These are phyloP conservation scores for Bubalus kerabau DNA, from an alignment of 2,113 vertebrate genomes.

Conservation along the genomic window DNA sequence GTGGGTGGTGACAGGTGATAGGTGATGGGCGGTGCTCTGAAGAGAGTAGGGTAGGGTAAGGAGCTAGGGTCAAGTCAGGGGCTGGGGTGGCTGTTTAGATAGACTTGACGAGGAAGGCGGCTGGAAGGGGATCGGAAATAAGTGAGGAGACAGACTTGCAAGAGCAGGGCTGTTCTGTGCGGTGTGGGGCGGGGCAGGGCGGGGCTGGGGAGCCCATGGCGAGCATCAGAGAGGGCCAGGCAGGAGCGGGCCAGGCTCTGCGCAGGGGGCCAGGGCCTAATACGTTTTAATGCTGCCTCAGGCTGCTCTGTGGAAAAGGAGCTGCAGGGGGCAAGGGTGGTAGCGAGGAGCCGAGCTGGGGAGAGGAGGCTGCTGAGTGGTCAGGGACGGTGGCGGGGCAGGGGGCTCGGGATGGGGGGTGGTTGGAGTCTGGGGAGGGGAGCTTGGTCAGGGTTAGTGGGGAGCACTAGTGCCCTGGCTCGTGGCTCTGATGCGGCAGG, in stretches of 20 bases:
- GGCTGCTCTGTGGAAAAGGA: neutral
- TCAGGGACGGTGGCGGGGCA: rapidly evolving
- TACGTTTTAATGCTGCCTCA: neutral
- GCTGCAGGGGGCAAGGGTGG: neutral
- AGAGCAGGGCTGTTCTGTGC: neutral
- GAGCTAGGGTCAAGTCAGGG: neutral
- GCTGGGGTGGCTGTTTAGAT: neutral
- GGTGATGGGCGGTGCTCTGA: neutral
- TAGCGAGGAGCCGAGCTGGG: rapidly evolving
- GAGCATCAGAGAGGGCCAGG: neutral
- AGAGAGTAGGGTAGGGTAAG: neutral
- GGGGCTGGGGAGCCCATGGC: neutral
- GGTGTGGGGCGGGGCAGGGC: rapidly evolving
- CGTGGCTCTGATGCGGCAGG: neutral
- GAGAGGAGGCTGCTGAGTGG: rapidly evolving
- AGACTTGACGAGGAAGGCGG: neutral
- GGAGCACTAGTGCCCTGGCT: neutral
- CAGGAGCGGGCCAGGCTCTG: neutral
- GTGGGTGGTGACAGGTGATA: too few species aligned
- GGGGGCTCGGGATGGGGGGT: neutral
- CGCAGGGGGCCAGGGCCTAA: neutral
- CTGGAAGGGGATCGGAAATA: neutral
- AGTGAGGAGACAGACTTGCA: neutral
- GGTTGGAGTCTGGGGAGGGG: neutral
- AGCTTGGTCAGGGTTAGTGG: neutral